Percentiles rank a stretch among this genome's conserved stretches.
Conservation (phyloP, 2,888 invertebrate genomes). For the Pachydiplax longipennis region DNA sequence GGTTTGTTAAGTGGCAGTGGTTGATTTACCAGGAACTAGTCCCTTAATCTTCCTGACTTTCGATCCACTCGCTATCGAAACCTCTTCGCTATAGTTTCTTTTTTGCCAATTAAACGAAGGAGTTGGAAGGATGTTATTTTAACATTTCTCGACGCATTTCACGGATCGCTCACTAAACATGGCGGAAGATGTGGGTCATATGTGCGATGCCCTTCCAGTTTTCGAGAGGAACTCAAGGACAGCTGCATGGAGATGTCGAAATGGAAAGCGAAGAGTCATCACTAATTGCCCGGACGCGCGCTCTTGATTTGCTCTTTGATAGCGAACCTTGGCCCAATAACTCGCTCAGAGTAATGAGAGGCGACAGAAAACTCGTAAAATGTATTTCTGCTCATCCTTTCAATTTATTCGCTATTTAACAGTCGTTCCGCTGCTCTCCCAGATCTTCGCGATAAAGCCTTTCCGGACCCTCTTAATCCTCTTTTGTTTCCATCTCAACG, state of each 20-base stretch:
- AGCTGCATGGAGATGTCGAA: neutral
- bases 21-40: too few species aligned
- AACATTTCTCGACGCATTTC: neutral
- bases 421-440: too few species aligned
- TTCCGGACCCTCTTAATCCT: too few species aligned
- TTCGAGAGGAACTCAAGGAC: conserved; percentile 32
- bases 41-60: too few species aligned
- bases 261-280: conserved; percentile 7
- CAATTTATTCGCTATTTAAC: too few species aligned
- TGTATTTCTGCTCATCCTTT: too few species aligned
- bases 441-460: too few species aligned
- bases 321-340: neutral
- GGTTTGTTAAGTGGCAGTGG: too few species aligned
- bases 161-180: conserved; percentile 7
- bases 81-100: too few species aligned
- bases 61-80: too few species aligned
- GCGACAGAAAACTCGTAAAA: neutral
- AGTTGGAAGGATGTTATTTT: neutral
- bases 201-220: conserved; percentile 4
- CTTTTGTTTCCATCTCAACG: too few species aligned
- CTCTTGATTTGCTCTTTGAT: neutral
- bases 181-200: conserved; percentile 19
- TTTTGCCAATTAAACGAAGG: neutral
- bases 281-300: neutral
- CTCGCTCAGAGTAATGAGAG: neutral